Percentiles rank a stretch among this genome's conserved stretches.
Evolutionary conservation across 64 coral and sea anemone genomes (phyloP).

Genomic region (Exaiptasia diaphana): DNA sequence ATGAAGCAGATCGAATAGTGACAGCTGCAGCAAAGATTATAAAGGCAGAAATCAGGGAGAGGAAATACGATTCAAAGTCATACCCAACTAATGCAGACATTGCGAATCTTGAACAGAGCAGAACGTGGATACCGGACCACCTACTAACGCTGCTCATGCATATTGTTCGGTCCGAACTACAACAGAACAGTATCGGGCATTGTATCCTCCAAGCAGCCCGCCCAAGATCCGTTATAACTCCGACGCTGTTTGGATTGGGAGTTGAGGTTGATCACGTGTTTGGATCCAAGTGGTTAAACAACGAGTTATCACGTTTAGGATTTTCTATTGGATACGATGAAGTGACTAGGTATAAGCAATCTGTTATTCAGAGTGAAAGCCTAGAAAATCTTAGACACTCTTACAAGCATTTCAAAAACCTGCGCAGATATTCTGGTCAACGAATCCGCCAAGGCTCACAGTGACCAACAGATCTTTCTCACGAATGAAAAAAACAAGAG

Average conservation of each 20-base stretch:
- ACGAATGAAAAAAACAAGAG: conserved; percentile 26
- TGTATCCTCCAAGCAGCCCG: no score
- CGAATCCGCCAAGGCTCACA: conserved; percentile 24
- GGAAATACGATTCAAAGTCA: no score
- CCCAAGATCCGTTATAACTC: conserved; percentile 15
- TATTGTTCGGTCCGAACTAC: no score
- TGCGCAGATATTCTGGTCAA: not conserved
- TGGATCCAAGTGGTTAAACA: conserved; percentile 44
- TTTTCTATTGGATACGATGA: conserved; percentile 11
- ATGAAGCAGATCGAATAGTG: no score
- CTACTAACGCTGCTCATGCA: no score
- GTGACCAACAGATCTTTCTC: conserved; percentile 54
- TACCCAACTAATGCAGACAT: no score
- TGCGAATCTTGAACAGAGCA: no score
- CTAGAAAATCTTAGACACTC: not conserved
- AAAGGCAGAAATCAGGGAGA: no score
- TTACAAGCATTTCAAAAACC: no score
- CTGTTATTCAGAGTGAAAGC: conserved; percentile 1
- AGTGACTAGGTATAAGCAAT: not conserved
- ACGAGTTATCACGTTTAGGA: not conserved
- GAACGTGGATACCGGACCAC: no score
- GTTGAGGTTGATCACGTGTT: conserved; percentile 37
- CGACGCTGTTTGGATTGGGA: conserved; percentile 10
- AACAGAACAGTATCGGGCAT: no score
- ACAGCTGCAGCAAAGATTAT: no score